Evolutionary conservation across 2,113 vertebrate species (phyloP), one percentile per base, ranked within the genome.

Genomic region (Sisor rabdophorus): DNA sequence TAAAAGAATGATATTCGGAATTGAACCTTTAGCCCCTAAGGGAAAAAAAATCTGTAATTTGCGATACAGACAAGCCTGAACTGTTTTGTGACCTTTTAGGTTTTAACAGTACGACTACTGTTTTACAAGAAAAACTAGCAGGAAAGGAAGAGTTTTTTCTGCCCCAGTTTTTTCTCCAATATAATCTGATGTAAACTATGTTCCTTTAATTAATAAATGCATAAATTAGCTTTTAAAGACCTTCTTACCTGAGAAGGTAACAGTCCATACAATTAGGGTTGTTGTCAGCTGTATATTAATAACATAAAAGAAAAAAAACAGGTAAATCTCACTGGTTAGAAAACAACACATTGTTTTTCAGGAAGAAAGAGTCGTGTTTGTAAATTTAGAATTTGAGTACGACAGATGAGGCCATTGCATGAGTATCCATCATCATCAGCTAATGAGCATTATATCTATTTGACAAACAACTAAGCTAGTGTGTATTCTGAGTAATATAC

Each of bases 211-310:
- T n/a, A 22, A 30, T 13, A 47, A 8, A 26, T 16, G 47, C 3
- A 24, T n/a, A 17, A 17, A 24, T 1, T n/a, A 58, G 16, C 24
- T 72, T 58, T 19, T 73, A 26, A 64, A 77, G 16, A 72, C 64
- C 2, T 4, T 67, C 78, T 71, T 79, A 84, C 82, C 79, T 71
- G 63, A 69, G 11, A 76, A 36, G 65, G 67, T 17, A 47, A 74
- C 30, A 56, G 24, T 75, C 70, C 70, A 80, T 36, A 65, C 4
- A 28, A 68, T 64, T 54, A 79, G 40, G 20, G 60, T 68, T 67
- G 17, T 69, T 48, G 53, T 50, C 24, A n/a, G 60, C 68, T 82
- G 67, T 63, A 68, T 60, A 32, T 52, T 50, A 15, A 28, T 8
- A 68, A 50, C 4, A 68, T 24, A 28, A 68, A 6, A 26, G 1